Base-by-base conservation (phyloP, 2,797 vertebrate species). In the Hoplostethus atlanticus region DNA sequence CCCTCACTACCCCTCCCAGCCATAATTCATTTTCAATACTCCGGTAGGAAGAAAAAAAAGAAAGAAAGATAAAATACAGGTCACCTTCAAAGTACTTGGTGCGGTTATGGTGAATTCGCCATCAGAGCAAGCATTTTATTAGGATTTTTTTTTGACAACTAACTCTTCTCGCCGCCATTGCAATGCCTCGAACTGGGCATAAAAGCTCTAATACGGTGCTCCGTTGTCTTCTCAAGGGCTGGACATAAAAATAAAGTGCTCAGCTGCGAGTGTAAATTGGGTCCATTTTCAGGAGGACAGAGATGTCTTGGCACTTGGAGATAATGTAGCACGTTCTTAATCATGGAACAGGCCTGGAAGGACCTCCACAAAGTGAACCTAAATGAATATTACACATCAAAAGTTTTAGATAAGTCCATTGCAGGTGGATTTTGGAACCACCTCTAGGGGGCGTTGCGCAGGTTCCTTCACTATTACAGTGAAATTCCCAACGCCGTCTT, bases 1-100 rank as follows among this genome's bases (percentile, higher is more conserved):
- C 84, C 61, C 70, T 61, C 68, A 15, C 36, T 21, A 21, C 36
- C 75, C 53, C 42, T 84, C 66, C 52, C 66, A 68, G 70, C 73
- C 79, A 79, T 90, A 90, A 90, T 85, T 93, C 81, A 89, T 86
- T 84, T 87, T 83, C 82, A 89, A 75, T 59, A 72, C 78, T 79
- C 83, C 64, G 63, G 75, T 72, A 77, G 66, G 36, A 77, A 58
- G 5, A 64, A 52, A 58, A 25, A 58, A 31, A 80, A 81, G 38
- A 71, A 79, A 64, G 79, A 76, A 75, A 87, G 73, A 89, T 90
- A 84, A 92, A 91, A 91, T 73, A 73, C 65, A 54, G 84, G 88
- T 91, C 88, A 91, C 89, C 89, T 90, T 83, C 85, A 90, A 42
- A 87, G 69, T 70, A 71, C 81, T 81, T 84, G 76, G 38, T 42